These are phyloP conservation scores for Momotus momota DNA, from an alignment of 2,797 vertebrate genomes.

Conservation along the genomic window DNA sequence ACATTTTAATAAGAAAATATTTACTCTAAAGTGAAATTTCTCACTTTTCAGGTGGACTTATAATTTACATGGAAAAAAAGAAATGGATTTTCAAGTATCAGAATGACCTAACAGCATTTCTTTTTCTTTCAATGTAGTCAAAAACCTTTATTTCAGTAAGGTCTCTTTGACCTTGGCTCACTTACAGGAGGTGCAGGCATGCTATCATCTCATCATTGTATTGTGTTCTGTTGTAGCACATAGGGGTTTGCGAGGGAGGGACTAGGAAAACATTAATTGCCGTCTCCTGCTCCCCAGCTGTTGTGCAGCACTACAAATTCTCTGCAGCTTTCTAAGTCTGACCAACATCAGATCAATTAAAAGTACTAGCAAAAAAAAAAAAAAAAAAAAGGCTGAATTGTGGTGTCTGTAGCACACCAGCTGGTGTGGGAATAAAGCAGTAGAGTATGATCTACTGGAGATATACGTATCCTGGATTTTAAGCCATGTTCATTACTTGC, in stretches of 20 bases:
- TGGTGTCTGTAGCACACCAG: background rate
- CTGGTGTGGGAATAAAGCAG: background rate
- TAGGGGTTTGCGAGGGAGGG: background rate
- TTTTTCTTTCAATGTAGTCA: background rate
- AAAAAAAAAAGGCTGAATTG: background rate
- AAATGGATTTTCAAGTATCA: background rate
- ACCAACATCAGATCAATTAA: background rate
- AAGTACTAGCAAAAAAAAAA: background rate
- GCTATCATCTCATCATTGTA: background rate
- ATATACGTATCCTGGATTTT: background rate
- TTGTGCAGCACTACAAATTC: background rate
- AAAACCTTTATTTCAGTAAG: background rate
- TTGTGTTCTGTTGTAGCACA: background rate
- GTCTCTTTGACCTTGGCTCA: background rate
- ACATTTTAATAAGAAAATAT: background rate
- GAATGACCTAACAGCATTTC: background rate
- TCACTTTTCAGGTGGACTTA: background rate
- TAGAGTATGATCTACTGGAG: background rate
- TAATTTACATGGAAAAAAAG: background rate
- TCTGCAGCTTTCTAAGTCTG: background rate
- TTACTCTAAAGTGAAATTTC: background rate
- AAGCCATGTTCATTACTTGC: background rate
- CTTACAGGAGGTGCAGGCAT: background rate
- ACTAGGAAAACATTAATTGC: background rate
- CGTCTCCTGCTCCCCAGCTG: background rate